Evolutionary conservation across 2,888 invertebrate genomes (phyloP).

Genomic region (Temnothorax ravouxi): DNA sequence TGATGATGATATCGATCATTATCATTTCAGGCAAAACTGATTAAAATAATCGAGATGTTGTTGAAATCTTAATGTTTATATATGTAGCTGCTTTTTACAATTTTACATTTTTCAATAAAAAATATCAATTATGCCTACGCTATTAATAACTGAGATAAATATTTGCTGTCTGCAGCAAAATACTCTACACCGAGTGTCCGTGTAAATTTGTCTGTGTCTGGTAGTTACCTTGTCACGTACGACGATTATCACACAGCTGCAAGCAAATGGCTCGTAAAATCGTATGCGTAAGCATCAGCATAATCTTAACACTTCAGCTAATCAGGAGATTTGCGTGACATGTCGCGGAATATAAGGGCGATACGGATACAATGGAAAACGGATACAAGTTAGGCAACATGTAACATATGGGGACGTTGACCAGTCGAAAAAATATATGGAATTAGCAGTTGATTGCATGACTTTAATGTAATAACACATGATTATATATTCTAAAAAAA

Average conservation of each 20-base stretch:
- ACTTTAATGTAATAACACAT: background rate
- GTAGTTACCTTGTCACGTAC: slow-evolving; percentile 21
- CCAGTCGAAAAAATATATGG: background rate
- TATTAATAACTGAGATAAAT: background rate
- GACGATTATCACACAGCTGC: slow-evolving; percentile 53
- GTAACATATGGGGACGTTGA: background rate
- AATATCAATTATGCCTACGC: background rate
- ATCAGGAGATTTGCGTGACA: slow-evolving; percentile 60
- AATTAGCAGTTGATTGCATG: background rate
- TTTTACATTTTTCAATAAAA: background rate
- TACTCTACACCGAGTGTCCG: background rate
- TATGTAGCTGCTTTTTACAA: too few relatives aligned
- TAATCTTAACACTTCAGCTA: slow-evolving; percentile 63
- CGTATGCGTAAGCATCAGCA: slow-evolving; percentile 22
- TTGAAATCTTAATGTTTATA: background rate
- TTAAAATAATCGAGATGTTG: slow-evolving; percentile 1
- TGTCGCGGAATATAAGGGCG: slow-evolving; percentile 46
- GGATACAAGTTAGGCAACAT: slow-evolving; percentile 12
- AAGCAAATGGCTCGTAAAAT: slow-evolving; percentile 63
- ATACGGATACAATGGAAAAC: slow-evolving; percentile 31
- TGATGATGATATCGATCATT: background rate
- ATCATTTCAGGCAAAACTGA: background rate
- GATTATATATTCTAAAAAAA: background rate
- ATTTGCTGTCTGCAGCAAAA: background rate
- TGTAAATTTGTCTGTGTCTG: background rate